These are phyloP conservation scores for Macrosiphum euphorbiae DNA, from an alignment of 2,888 invertebrate genomes.

Conservation along the genomic window DNA sequence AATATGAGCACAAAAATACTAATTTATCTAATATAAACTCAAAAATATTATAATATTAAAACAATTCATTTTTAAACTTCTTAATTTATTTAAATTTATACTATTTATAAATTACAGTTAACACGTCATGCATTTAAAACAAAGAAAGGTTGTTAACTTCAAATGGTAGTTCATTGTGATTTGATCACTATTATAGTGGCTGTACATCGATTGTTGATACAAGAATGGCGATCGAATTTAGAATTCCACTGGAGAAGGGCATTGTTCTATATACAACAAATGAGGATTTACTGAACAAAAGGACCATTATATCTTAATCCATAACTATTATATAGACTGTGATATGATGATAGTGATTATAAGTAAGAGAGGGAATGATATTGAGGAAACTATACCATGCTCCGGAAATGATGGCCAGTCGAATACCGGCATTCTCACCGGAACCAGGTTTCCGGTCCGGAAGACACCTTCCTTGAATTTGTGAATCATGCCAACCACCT, in stretches of 20 bases:
- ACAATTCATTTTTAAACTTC: neutral
- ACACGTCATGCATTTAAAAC: neutral
- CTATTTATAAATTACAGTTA: neutral
- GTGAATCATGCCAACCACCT: neutral
- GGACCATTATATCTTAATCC: conserved; percentile 50
- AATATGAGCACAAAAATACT: neutral
- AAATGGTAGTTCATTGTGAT: neutral
- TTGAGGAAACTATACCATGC: conserved; percentile 30
- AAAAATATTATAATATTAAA: neutral
- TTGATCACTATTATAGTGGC: neutral
- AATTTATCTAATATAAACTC: neutral
- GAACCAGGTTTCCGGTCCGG: conserved; percentile 39
- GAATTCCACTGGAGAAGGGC: neutral
- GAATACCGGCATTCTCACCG: conserved; percentile 12
- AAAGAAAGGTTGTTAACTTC: neutral
- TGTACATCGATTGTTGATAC: neutral
- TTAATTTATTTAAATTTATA: neutral
- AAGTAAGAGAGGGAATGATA: neutral
- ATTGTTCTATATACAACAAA: conserved; percentile 40
- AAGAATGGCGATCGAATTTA: neutral
- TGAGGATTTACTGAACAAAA: conserved; percentile 36
- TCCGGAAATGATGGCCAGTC: conserved; percentile 21
- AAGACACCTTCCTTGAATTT: conserved; percentile 36
- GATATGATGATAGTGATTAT: conserved; percentile 28
- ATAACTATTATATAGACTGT: conserved; percentile 19